Base-by-base conservation (phyloP, 1,140 invertebrate species). In the Leptinotarsa defecta region DNA sequence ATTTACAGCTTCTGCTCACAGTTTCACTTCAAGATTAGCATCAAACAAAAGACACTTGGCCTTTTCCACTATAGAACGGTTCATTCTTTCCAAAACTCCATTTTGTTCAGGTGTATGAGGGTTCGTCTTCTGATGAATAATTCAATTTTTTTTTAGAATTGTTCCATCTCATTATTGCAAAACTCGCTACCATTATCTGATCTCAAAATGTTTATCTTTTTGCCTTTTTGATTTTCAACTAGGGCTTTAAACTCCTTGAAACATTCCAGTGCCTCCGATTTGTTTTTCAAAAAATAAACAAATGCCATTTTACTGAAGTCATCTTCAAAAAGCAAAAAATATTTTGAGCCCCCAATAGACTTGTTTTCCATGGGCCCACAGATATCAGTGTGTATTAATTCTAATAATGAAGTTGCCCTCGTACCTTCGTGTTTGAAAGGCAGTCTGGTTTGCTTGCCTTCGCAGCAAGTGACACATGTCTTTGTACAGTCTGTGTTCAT, bases 1-100 rank as follows among this genome's bases (percentile, higher is more conserved):
- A 76, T 15, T 78, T 68, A 74, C 81, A 82, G 81, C 85, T 71
- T 87, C 86, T 24, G 81, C 86, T 85, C 86, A 87, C 77, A 83
- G 84, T n/a, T 48, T 69, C 73, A 79, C 78, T 15, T 71, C 27
- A 15, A 87, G 64, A 8, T 78, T 68, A 61, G 80, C 76, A 74
- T 87, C 81, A 8, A 84, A 62, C 5, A 88, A 52, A 68, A 88
- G 76, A 65, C 83, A 82, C 43, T 81, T 80, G 8, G 85, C 83
- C 67, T 79, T 77, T 64, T 77, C 67, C 20, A 75, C 67, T 71
- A 76, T 52, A 43, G 75, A 73, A 24, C 75, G 48, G 48, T 76
- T 87, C 13, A 76, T 72, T 67, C 80, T 71, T 76, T 86, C 85
- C 63, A 80, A 52, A 13, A 64, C 19, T 15, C 63, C n/a, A 64